A percentile compares a stretch with the other conserved stretches of the same genome.
These are phyloP conservation scores for Hypsibius dujardini DNA, from an alignment of 1,140 invertebrate species.

Conservation along the genomic window DNA sequence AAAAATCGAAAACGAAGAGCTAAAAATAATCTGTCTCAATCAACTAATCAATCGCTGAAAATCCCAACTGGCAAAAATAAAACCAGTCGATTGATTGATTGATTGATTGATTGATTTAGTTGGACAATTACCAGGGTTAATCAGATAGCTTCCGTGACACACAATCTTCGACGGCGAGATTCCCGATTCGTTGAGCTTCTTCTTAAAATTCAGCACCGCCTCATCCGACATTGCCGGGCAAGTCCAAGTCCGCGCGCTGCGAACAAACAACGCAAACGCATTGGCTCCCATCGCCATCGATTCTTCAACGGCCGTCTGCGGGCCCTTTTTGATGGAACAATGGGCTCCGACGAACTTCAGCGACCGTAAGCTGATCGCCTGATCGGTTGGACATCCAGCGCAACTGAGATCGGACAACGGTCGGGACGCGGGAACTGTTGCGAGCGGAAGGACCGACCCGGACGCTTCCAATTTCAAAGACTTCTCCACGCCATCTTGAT, in stretches of 20 bases:
- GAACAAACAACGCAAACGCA: not conserved
- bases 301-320: not conserved
- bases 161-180: not conserved
- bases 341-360: not conserved
- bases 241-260: constrained; percentile 5
- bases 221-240: not conserved
- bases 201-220: not conserved
- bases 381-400: not conserved
- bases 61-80: not conserved
- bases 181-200: not conserved
- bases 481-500: too few relatives aligned
- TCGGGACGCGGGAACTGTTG: too few relatives aligned
- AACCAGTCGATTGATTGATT: not conserved
- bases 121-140: constrained; percentile 33
- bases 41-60: not conserved
- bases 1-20: not conserved
- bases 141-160: constrained; percentile 37
- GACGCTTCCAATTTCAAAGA: too few relatives aligned
- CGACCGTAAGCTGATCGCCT: not conserved
- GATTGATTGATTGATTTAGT: not conserved
- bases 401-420: too few relatives aligned
- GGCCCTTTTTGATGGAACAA: not conserved
- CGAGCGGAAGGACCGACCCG: too few relatives aligned
- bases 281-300: not conserved
- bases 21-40: not conserved